Evolutionary conservation across 2,113 vertebrate genomes (phyloP), one percentile per base, ranked within the genome.

Genomic region (Bubo blakistoni): DNA sequence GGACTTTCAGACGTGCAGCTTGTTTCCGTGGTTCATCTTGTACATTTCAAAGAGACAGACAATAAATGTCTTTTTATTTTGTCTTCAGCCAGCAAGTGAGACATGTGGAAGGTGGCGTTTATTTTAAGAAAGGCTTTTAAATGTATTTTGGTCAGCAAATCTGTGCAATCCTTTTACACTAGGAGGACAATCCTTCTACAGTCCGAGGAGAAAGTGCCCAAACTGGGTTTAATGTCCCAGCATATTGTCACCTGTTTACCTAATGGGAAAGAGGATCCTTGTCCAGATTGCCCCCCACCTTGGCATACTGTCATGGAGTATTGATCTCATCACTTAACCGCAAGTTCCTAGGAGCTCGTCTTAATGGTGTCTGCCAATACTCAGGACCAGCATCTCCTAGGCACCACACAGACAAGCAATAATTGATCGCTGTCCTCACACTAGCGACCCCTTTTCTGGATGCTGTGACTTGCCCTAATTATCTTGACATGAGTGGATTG

Each of bases 11-110:
- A 1, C 4, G 34, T 13, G 36, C 49, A n/a, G 19, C 25, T 63
- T 32, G 5, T 42, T 59, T 40, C 36, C 2, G 0, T 4, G 13
- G 20, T 36, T 59, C 34, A n/a, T 2, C 9, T 19, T 27, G 8
- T 46, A 42, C 36, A 27, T 29, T 32, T 34, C 40, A 38, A 24
- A 63, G 55, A 25, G 29, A 20, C 3, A 30, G 30, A 34, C 7
- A 29, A 78, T 18, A 12, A 72, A 38, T 0, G 4, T 2, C 29
- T 34, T 30, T 34, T 47, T 11, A 6, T 34, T 59, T 36, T 13
- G 5, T 6, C 65, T 47, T 42, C 32, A 57, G 46, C 22, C 44
- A 36, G 30, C 36, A 32, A 36, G 25, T 2, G 7, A 89, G 32
- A 24, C 11, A 12, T 1, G 12, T 4, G 38, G 22, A 52, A 51